Base-by-base conservation (phyloP, 2,797 vertebrate genomes). In the Falco berigora region DNA sequence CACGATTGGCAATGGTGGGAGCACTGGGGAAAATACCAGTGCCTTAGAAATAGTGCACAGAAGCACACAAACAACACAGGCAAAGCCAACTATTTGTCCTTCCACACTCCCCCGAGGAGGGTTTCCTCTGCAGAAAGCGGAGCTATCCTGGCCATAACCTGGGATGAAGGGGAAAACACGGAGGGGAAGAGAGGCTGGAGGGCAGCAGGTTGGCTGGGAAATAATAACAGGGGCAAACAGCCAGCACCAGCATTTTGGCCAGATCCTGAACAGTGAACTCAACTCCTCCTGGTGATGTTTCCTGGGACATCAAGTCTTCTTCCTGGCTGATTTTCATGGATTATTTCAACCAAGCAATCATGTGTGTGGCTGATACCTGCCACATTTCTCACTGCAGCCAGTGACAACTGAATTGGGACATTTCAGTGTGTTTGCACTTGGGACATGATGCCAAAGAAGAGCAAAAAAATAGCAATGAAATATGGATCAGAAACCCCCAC, bases 51-150 rank as follows among this genome's bases (percentile, higher is more conserved):
- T 28, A 49, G 28, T 15, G 74, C 74, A 42, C 52, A 30, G 59
- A 76, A 36, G 53, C 24, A 34, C 1, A 5, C 44, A 53, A 84
- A 64, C 55, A 86, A 44, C 67, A 28, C 69, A 55, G 5, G 76
- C 25, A 53, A 91, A 87, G 76, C 71, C 89, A 94, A 97, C 80
- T 86, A 69, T 94, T 93, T 91, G 62, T 91, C 74, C 92, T 92
- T 77, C 72, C 28, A 3, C 0, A 2, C 28, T 79, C 4, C 28
- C 12, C 32, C 2, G 3, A 38, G 32, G 55, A 80, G 53, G 18
- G 6, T 38, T 94, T 42, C 34, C 76, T 52, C 71, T 59, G 80
- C 16, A 6, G 76, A 64, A 63, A 58, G 50, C 1, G 2, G 62
- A 83, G 18, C 7, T 69, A 46, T 64, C 36, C 55, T 9, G 20